Percentiles rank a stretch among this genome's conserved stretches.
phyloP scores from a whole-genome alignment of 2,113 vertebrate species.

The Apteryx mantelli region DNA sequence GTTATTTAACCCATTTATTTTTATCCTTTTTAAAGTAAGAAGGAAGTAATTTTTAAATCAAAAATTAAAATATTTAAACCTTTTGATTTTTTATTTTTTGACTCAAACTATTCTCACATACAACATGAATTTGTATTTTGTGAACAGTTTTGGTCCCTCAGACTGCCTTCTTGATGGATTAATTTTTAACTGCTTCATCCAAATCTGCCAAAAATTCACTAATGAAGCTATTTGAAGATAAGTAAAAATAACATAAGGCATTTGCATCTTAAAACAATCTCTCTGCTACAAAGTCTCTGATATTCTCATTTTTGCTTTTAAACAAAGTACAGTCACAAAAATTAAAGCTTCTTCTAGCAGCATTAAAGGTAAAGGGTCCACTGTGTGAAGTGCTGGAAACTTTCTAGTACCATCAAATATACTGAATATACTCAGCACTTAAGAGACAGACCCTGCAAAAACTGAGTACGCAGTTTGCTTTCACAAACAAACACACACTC shows the following conservation, averaged over 20 bases:
- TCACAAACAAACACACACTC: background rate
- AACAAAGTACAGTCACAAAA: slow-evolving; percentile 21
- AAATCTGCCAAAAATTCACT: background rate
- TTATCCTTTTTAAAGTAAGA: slow-evolving; percentile 60
- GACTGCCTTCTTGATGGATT: background rate
- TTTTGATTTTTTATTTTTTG: background rate
- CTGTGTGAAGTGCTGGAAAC: background rate
- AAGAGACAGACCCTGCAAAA: background rate
- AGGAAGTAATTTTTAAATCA: slow-evolving; percentile 10
- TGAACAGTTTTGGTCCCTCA: slow-evolving; percentile 45
- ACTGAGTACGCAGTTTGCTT: background rate
- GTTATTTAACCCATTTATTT: slow-evolving; percentile 29
- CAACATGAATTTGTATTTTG: background rate
- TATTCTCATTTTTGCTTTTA: slow-evolving; percentile 5
- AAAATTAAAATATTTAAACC: background rate
- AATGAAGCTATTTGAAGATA: background rate
- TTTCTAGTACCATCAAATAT: background rate
- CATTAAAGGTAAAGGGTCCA: background rate
- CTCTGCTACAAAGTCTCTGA: background rate
- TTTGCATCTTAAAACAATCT: background rate
- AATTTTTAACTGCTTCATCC: background rate
- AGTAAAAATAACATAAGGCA: background rate
- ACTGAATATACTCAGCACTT: background rate
- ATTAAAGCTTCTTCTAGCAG: slow-evolving; percentile 32
- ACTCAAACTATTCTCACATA: slow-evolving; percentile 11